Evolutionary conservation across 2,888 invertebrate species (phyloP), one percentile per base, ranked within the genome.

Genomic region (Zonitis immaculata): DNA sequence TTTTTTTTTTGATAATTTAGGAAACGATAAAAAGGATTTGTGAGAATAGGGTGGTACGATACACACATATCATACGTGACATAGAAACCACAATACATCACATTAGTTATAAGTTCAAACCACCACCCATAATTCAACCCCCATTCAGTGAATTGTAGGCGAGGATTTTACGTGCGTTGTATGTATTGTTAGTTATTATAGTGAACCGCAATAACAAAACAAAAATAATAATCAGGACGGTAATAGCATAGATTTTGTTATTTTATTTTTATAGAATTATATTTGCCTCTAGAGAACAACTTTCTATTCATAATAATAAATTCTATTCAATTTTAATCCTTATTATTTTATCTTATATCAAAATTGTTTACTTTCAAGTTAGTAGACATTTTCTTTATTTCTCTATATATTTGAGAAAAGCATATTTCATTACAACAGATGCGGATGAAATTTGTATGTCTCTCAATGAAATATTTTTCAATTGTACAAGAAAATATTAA

Each of bases 71-170:
- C 57, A 61, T 56, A 59, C 61, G 61, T 61, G 61, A 61, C 57
- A 57, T 53, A 56, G 44, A 58, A 56, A 56, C 61, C 59, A 56
- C 55, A 56, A 54, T 59, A 61, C 57, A 57, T 57, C 61, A 61
- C 54, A 59, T 58, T 53, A 57, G 52, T 47, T 30, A 32, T 20
- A 20, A n/a, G 18, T 20, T n/a, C 20, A 3, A 20, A 43, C 43
- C 12, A 28, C 49, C 54, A 45, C 44, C 39, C 18, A 25, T 9
- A 45, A n/a, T 42, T 39, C 42, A 44, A 51, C 44, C 54, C n/a
- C 56, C 52, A 44, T 49, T 39, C n/a, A 18, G 20, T 43, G 49
- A 52, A 32, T 45, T 48, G 42, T 49, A 28, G 42, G 43, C 52
- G 47, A 49, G 52, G 47, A 52, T 44, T 49, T 48, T 56, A 56